Percentiles rank a stretch among this genome's conserved stretches.
phyloP scores from a whole-genome alignment of 1,140 invertebrate genomes.

The Sipha flava region DNA sequence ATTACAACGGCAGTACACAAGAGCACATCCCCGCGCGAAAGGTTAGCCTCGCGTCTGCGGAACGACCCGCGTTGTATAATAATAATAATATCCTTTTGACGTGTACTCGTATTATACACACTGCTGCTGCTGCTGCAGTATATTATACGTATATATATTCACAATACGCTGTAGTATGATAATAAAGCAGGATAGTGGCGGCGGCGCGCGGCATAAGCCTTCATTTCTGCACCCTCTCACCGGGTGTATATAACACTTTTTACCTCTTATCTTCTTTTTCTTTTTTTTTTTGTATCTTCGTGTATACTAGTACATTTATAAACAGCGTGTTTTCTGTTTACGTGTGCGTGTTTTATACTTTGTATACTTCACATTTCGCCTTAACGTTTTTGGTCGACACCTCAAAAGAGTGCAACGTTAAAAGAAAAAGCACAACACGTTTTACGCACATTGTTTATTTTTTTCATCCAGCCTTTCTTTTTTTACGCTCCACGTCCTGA shows the following conservation, averaged over 20 bases:
- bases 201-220: no score
- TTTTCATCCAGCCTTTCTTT: no score
- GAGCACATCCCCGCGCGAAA: background rate
- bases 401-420: background rate
- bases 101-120: no score
- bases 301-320: background rate
- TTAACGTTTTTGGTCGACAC: background rate
- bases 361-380: background rate
- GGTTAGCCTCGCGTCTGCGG: no score
- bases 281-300: background rate
- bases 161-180: no score
- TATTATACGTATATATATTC: no score
- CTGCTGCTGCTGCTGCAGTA: no score
- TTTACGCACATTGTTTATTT: no score
- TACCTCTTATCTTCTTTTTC: background rate
- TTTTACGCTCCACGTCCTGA: no score
- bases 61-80: background rate
- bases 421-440: no score
- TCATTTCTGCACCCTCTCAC: background rate
- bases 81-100: slow-evolving; percentile 12
- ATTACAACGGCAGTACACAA: background rate
- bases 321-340: background rate
- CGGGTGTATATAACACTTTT: background rate
- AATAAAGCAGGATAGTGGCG: no score
- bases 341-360: background rate